Evolutionary conservation across 2,888 invertebrate genomes (phyloP).

Genomic region (Serrognathus titanus): DNA sequence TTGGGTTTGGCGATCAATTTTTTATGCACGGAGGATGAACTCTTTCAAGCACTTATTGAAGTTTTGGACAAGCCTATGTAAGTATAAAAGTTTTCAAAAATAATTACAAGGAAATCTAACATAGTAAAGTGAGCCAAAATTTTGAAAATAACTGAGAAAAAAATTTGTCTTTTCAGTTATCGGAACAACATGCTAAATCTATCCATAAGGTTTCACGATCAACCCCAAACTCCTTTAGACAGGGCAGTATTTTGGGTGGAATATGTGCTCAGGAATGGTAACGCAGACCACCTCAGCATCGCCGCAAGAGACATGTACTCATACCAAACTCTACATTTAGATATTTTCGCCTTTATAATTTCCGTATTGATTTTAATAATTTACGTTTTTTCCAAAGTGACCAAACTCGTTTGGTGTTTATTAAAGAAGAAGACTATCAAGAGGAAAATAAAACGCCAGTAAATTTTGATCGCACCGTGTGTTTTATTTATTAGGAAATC

Average conservation of each 20-base stretch:
- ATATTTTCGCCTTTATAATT: constrained; percentile 15
- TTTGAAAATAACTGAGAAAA: background rate
- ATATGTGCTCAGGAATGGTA: constrained; percentile 24
- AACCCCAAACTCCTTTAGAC: constrained; percentile 23
- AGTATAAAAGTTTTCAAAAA: constrained; percentile 11
- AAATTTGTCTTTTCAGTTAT: constrained; percentile 24
- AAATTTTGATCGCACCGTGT: no score
- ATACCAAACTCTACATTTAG: constrained; percentile 18
- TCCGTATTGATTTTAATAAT: background rate
- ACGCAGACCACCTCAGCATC: constrained; percentile 19
- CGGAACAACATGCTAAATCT: constrained; percentile 20
- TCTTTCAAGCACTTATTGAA: constrained; percentile 26
- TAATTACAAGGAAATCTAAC: background rate
- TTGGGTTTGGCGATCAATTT: constrained; percentile 28
- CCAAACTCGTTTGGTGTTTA: background rate
- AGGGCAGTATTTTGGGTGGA: constrained; percentile 28
- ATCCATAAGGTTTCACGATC: constrained; percentile 24
- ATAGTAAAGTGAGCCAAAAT: background rate
- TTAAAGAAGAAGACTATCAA: no score
- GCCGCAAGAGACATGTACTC: constrained; percentile 18
- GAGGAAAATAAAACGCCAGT: no score
- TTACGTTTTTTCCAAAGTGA: background rate
- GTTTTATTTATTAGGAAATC: no score
- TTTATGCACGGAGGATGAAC: constrained; percentile 21
- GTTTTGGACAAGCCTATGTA: constrained; percentile 31